Conservation (phyloP, 2,797 vertebrate species). For the Propithecus perrieri region DNA sequence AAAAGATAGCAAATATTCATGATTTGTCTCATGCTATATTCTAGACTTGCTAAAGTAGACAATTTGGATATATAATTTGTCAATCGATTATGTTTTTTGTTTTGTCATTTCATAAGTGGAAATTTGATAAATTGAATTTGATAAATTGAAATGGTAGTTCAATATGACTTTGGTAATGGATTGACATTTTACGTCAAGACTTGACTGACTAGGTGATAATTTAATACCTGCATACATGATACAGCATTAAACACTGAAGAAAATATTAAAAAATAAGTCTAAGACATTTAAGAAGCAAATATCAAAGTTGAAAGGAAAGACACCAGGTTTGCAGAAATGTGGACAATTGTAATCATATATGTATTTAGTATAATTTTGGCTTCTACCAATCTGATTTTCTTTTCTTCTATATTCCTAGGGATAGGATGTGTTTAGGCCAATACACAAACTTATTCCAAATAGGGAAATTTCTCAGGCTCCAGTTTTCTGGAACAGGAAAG, state of each 20-base stretch:
- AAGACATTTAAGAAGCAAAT: conserved; percentile 22
- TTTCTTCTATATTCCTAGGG: neutral
- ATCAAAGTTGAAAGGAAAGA: neutral
- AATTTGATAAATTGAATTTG: too few species aligned
- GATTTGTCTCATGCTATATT: neutral
- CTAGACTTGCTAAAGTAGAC: neutral
- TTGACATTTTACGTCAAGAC: neutral
- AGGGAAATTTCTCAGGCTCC: neutral
- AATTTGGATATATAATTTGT: neutral
- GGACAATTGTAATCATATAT: neutral
- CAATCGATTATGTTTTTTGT: neutral
- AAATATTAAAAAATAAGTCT: neutral
- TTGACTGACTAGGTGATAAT: conserved; percentile 30
- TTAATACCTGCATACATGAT: neutral
- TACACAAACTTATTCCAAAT: conserved; percentile 6
- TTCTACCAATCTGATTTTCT: neutral
- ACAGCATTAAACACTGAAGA: neutral
- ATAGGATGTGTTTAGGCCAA: neutral
- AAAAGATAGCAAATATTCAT: neutral
- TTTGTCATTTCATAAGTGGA: conserved; percentile 16
- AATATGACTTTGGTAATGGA: conserved; percentile 25
- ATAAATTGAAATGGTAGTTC: neutral
- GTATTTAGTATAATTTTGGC: neutral
- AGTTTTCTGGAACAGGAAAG: neutral
- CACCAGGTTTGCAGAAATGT: neutral